Conservation (phyloP, 1,140 invertebrate species). For the Drosophila dunni region DNA sequence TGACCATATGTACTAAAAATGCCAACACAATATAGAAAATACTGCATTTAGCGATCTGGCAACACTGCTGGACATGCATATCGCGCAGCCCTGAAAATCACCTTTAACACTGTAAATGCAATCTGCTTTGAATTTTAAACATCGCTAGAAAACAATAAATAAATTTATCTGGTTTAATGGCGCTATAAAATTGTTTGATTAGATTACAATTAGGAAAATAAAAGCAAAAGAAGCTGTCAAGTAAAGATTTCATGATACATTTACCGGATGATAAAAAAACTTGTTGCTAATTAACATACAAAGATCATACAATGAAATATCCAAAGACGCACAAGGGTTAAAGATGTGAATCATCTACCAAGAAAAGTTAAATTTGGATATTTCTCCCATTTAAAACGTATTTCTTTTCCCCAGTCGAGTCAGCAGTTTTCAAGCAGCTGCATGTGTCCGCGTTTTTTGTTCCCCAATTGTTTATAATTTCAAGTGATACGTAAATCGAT, state of each 20-base stretch:
- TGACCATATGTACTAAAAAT: constrained; percentile 14
- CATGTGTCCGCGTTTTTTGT: constrained; percentile 37
- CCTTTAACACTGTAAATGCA: constrained; percentile 31
- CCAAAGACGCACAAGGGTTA: constrained; percentile 53
- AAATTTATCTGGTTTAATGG: neutral
- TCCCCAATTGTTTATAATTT: constrained; percentile 27
- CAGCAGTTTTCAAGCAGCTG: constrained; percentile 67
- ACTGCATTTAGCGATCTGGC: constrained; percentile 8
- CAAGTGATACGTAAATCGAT: constrained; percentile 41
- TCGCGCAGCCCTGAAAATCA: constrained; percentile 19
- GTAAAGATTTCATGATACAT: neutral
- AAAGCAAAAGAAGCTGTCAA: neutral
- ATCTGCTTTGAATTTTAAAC: neutral
- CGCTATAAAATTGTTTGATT: neutral
- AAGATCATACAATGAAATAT: neutral
- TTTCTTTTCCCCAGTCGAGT: constrained; percentile 55
- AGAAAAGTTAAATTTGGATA: constrained; percentile 79
- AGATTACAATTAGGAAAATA: neutral
- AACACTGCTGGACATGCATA: constrained; percentile 2
- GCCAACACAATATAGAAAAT: constrained; percentile 17
- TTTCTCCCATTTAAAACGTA: constrained; percentile 74
- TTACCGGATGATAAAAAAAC: neutral
- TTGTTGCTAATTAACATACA: constrained; percentile 15
- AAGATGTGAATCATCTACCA: constrained; percentile 70
- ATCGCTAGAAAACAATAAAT: neutral